Base-by-base conservation (phyloP, 1,140 invertebrate species). In the Linepithema humile region DNA sequence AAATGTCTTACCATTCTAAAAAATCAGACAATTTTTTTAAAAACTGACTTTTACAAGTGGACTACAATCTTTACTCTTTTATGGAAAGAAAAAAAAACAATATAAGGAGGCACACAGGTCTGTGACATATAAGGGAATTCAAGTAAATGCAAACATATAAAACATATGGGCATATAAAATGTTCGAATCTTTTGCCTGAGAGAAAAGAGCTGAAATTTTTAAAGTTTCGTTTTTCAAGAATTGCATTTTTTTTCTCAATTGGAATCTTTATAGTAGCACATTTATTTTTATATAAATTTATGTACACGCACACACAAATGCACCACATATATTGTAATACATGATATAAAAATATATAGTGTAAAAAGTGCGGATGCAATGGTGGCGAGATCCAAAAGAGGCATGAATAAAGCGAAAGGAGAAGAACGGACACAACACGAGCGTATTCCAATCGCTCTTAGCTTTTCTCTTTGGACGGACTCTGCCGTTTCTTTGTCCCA, bases 371-470 rank as follows among this genome's bases (percentile, higher is more conserved):
- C 32, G 62, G 59, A 43, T 59, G 17, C 6, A 26, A 40, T n/a
- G 20, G 38, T 23, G 38, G 55, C 32, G n/a, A 38, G 35, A 43
- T 6, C 12, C 1, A 43, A 62, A 69, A 60, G 40, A 38, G 40
- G 26, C 32, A 35, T 50, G 26, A 62, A 40, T 50, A 57, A 77
- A 84, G 62, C 10, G 60, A n/a, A 45, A 60, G 75, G 48, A 55
- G 53, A 50, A 83, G 78, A 72, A 69, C 74, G 69, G 87, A 86
- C 84, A 80, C 15, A n/a, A n/a, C 50, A 29, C 86, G 83, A 85
- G 89, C 69, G 64, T 80, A 91, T 91, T 91, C 91, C 91, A 90
- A 90, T 91, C 90, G 90, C 88, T 90, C 85, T 89, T 85, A 91
- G 85, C 84, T 84, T 89, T 90, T 88, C 87, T 89, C 88, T 90